Base-by-base conservation (phyloP, 1,140 invertebrate species). In the Copidosoma floridanum region DNA sequence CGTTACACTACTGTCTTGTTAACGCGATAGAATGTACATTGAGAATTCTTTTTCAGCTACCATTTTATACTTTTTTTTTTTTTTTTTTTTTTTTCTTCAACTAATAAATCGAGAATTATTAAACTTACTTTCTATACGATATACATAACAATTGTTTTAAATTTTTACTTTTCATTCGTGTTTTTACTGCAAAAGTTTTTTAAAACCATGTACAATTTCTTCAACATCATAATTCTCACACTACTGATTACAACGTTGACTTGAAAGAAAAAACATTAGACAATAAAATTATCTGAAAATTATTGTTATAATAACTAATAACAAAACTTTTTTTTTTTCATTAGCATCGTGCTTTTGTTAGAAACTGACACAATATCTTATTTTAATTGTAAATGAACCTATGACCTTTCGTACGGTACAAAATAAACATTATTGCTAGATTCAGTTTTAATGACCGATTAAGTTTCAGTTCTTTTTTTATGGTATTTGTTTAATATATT, bases 201-300 rank as follows among this genome's bases (percentile, higher is more conserved):
- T 37, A 35, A n/a, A 46, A 24, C 14, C n/a, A 14, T 16, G 12
- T 32, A 50, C 32, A 32, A 46, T 26, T n/a, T 26, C 23, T n/a
- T n/a, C n/a, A n/a, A n/a, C n/a, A n/a, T n/a, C n/a, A n/a, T n/a
- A n/a, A n/a, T n/a, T n/a, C 12, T 46, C 26, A 6, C 5, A 50
- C 16, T 47, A 24, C 7, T 54, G 26, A 46, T 18, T 44, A 23
- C 16, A 55, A 55, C 35, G 27, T 55, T 20, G 14, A 44, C 40
- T 44, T 55, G 16, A 44, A 44, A 21, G 26, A 55, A 55, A 44
- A 14, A 55, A 55, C 40, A 55, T 46, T 12, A 21, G 26, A 43
- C 18, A 20, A 43, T 55, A 6, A 43, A 44, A 44, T 44, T 44
- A 20, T 44, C 20, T 14, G 44, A 32, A 24, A 55, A n/a, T n/a